Evolutionary conservation across 1,140 invertebrate genomes (phyloP), one percentile per base, ranked within the genome.

Genomic region (Cydia pomonella): DNA sequence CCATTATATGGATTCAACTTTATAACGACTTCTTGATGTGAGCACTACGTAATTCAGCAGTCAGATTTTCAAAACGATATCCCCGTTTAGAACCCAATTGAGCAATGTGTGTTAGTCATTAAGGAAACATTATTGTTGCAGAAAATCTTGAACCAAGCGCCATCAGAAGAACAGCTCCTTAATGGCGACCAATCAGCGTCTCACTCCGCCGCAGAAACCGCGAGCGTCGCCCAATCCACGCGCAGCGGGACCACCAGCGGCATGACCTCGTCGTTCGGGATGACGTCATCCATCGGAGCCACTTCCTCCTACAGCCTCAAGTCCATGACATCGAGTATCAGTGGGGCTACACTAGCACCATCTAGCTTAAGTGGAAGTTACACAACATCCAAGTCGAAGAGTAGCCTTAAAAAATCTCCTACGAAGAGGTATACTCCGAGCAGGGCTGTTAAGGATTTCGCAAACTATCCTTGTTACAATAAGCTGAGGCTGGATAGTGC

Each of bases 401-500:
- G 92, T 74, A 93, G 88, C 73, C 71, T 93, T 69, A 93, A 93
- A 73, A 91, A 87, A 71, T 84, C 89, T 9, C 89, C 89, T 1
- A 93, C 90, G 1, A 93, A 93, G 69, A 87, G 87, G 29, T 92
- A 91, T 62, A 85, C 87, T 9, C 89, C 91, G 2, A 87, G 80
- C 53, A 84, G 80, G 16, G 81, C 84, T 7, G 77, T 86, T 7
- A 91, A 92, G 75, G 91, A 89, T 73, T 79, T 88, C 74, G 81
- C 85, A 1, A 87, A 84, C 77, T 90, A 87, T 78, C 86, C 85
- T 21, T 87, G 93, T 38, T 93, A 93, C 77, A 93, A 93, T 81
- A 93, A 93, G 71, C 64, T 93, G 63, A 87, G 93, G 38, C 76
- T 93, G 66, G 92, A 93, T 71, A 93, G 92, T 72, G 93, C 93